Conservation (phyloP, 2,113 vertebrate species). For the Harpagus bidentatus region DNA sequence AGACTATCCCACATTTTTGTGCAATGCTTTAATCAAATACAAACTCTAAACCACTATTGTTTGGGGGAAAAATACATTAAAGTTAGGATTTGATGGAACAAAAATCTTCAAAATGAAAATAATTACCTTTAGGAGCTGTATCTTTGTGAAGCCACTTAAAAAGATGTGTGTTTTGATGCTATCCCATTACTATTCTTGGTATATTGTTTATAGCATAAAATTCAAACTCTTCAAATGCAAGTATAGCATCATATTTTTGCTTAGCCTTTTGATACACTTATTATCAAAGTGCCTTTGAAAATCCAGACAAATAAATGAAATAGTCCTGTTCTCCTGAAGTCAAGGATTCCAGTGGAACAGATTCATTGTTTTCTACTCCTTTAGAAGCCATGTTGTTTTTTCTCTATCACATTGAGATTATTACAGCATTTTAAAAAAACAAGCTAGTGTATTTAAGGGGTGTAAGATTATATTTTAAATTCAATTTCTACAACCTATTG, state of each 20-base stretch:
- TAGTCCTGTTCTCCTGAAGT: neutral
- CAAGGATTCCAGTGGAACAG: neutral
- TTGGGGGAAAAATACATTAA: neutral
- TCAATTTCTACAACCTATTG: neutral
- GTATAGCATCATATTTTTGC: neutral
- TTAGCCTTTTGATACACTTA: neutral
- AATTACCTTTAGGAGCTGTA: neutral
- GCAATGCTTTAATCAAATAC: neutral
- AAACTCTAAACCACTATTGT: neutral
- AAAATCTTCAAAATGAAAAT: neutral
- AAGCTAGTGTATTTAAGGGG: neutral
- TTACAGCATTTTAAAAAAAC: accelerated
- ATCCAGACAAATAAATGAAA: neutral
- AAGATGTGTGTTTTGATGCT: neutral
- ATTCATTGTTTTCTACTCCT: neutral
- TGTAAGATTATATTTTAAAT: neutral
- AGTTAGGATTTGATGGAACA: neutral
- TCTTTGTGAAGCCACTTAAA: neutral
- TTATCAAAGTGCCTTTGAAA: neutral
- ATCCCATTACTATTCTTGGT: neutral
- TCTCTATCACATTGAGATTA: neutral
- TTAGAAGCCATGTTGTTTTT: neutral
- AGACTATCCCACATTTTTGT: neutral
- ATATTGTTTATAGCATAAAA: neutral
- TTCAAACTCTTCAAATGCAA: neutral